These are phyloP conservation scores for Coccyzus lansbergi DNA, from an alignment of 2,797 vertebrate genomes.

Conservation along the genomic window DNA sequence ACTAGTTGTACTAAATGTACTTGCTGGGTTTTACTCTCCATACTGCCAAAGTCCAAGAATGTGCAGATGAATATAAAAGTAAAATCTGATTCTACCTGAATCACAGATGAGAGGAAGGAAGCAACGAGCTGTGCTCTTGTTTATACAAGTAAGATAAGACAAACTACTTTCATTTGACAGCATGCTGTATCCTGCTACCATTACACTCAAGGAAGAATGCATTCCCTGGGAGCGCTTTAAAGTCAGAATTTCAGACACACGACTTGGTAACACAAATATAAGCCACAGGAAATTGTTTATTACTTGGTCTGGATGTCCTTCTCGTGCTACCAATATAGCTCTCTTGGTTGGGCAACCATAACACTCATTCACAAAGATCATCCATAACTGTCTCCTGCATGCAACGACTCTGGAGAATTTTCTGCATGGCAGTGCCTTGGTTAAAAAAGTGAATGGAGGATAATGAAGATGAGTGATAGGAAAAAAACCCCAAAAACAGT, in stretches of 20 bases:
- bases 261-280: background rate
- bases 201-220: background rate
- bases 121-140: background rate
- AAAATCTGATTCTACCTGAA: background rate
- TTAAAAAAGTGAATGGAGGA: background rate
- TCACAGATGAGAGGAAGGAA: background rate
- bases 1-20: background rate
- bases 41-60: background rate
- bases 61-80: background rate
- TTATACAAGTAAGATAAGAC: slow-evolving; percentile 45
- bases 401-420: background rate
- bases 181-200: background rate
- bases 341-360: background rate
- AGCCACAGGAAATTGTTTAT: background rate
- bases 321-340: background rate
- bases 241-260: background rate
- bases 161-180: slow-evolving; percentile 34
- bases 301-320: background rate
- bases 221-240: background rate
- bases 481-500: background rate
- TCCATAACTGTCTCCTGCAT: background rate
- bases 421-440: background rate
- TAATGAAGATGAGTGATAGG: background rate
- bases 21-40: background rate
- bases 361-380: background rate